Conservation (phyloP, 2,797 vertebrate genomes). For the Ciconia nigra region DNA sequence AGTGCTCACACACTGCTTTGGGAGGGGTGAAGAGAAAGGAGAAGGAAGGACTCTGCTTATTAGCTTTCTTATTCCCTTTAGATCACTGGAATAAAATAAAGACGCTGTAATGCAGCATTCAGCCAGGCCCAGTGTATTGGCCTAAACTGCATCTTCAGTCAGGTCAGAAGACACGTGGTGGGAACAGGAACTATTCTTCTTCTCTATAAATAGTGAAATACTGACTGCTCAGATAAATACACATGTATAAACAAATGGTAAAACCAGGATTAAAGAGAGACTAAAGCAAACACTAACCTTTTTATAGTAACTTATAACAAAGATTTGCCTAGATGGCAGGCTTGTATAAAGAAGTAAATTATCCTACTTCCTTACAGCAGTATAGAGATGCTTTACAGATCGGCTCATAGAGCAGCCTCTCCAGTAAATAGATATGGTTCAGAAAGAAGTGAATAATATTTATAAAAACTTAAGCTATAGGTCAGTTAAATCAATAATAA, state of each 20-base stretch:
- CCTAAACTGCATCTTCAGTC: not conserved
- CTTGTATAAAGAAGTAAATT: conserved; percentile 61
- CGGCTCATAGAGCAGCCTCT: not conserved
- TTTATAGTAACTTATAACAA: conserved; percentile 32
- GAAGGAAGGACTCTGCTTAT: not conserved
- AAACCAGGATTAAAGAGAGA: not conserved
- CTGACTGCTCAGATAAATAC: not conserved
- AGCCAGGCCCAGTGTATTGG: not conserved
- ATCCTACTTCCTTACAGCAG: not conserved
- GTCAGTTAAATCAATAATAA: not conserved
- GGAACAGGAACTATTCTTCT: not conserved
- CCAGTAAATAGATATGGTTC: not conserved
- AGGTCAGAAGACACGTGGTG: not conserved
- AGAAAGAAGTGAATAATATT: not conserved
- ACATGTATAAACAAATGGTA: not conserved
- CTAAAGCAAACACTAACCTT: conserved; percentile 20
- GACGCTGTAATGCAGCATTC: not conserved
- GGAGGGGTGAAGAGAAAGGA: not conserved
- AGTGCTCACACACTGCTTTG: not conserved
- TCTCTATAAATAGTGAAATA: not conserved
- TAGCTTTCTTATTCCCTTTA: not conserved
- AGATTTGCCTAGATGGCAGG: conserved; percentile 65
- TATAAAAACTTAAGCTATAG: not conserved
- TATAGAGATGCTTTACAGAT: not conserved
- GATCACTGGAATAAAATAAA: not conserved